Evolutionary conservation across 2,888 invertebrate species (phyloP).

Genomic region (Orchesella flavescens): DNA sequence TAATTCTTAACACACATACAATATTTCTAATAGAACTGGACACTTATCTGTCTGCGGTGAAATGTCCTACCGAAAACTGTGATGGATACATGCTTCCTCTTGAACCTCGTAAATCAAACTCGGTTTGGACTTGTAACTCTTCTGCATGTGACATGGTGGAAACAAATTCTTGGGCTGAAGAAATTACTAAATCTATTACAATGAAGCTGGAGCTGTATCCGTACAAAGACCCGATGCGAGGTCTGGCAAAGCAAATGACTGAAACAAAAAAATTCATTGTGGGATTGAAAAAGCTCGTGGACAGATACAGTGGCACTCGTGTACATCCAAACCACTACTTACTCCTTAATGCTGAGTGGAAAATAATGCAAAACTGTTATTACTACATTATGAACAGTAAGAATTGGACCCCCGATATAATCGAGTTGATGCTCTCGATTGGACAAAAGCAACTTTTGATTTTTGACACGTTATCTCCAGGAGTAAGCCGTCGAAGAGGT

Average conservation of each 20-base stretch:
- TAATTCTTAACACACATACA: too few species aligned
- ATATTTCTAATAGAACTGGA: constrained; percentile 1
- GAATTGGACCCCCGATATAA: constrained; percentile 24
- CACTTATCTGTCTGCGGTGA: constrained; percentile 22
- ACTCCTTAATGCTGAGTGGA: constrained; percentile 33
- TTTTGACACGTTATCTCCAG: constrained; percentile 33
- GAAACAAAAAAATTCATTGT: constrained; percentile 23
- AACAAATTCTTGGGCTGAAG: background rate
- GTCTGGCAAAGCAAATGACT: constrained; percentile 1
- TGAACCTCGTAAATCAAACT: background rate
- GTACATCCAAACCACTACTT: constrained; percentile 38
- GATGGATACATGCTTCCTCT: constrained; percentile 6
- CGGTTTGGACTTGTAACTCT: constrained; percentile 17
- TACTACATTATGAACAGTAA: constrained; percentile 37
- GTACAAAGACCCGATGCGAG: constrained; percentile 40
- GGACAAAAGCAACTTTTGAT: constrained; percentile 37
- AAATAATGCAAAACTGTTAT: constrained; percentile 37
- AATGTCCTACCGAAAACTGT: constrained; percentile 14
- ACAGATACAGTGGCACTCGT: background rate
- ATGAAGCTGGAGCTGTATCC: constrained; percentile 21
- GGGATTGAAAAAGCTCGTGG: constrained; percentile 20
- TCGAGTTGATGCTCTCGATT: constrained; percentile 1
- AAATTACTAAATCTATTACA: background rate
- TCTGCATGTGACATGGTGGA: constrained; percentile 16
- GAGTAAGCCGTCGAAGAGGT: constrained; percentile 36